These are phyloP conservation scores for Clarias pachynema DNA, from an alignment of 2,797 vertebrate species.

Conservation along the genomic window DNA sequence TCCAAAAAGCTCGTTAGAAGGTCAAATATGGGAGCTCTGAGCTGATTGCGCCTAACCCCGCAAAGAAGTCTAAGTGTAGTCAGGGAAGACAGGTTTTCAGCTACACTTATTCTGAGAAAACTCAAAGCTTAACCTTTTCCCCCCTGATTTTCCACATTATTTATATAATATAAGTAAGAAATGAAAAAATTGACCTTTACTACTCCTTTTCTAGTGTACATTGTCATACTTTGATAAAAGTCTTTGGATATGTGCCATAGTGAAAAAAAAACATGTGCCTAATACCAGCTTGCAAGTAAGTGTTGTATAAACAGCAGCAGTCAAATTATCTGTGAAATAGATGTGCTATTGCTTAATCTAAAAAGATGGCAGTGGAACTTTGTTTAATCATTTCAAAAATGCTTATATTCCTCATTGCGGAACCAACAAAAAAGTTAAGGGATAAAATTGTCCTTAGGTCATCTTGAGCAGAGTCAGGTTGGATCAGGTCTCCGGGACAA, in stretches of 20 bases:
- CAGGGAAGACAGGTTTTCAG: not conserved
- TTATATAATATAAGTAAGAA: not conserved
- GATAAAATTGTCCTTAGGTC: not conserved
- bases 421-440: not conserved
- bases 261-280: not conserved
- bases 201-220: not conserved
- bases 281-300: not conserved
- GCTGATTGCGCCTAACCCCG: too few relatives aligned
- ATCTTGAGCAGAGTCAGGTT: not conserved
- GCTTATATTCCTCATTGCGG: not conserved
- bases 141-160: not conserved
- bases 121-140: not conserved
- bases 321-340: not conserved
- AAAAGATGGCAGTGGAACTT: not conserved
- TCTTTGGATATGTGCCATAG: not conserved
- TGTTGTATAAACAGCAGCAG: not conserved
- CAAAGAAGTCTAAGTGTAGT: too few relatives aligned
- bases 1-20: too few relatives aligned
- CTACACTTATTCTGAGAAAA: not conserved
- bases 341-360: not conserved
- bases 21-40: too few relatives aligned
- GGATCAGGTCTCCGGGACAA: not conserved
- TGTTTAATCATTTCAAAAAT: not conserved
- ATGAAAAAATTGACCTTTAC: not conserved
- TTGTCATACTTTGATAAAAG: not conserved